phyloP scores from a whole-genome alignment of 2,797 vertebrate genomes.

The Anguilla marmorata region DNA sequence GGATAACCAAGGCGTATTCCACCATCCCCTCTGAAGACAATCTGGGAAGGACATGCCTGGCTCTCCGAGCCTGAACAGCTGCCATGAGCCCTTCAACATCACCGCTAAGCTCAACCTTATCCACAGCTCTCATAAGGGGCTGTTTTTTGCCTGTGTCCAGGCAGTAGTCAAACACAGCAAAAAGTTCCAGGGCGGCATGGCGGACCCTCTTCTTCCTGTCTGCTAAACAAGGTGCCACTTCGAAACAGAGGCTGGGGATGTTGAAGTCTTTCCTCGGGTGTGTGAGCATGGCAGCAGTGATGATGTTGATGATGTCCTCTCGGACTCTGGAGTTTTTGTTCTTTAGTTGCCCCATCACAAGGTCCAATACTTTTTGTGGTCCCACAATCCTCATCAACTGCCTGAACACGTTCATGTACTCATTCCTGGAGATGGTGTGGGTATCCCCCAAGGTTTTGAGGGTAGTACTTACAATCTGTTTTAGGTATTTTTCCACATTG shows the following conservation, averaged over 20 bases:
- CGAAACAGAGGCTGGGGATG: constrained; percentile 74
- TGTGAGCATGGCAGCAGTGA: constrained; percentile 79
- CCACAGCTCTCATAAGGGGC: constrained; percentile 79
- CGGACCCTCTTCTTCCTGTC: constrained; percentile 83
- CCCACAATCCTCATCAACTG: constrained; percentile 76
- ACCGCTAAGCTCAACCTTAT: constrained; percentile 78
- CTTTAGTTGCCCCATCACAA: constrained; percentile 75
- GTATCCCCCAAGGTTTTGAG: constrained; percentile 81
- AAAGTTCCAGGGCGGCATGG: constrained; percentile 83
- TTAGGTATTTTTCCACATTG: constrained; percentile 68
- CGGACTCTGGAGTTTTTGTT: constrained; percentile 82
- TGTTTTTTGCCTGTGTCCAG: constrained; percentile 74
- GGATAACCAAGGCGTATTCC: constrained; percentile 78
- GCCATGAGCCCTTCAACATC: constrained; percentile 80
- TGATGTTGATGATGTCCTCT: constrained; percentile 80
- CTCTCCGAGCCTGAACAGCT: constrained; percentile 82
- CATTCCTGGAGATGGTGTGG: constrained; percentile 74
- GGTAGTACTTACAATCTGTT: constrained; percentile 72
- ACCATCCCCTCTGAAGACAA: constrained; percentile 74
- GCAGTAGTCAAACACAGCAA: constrained; percentile 77
- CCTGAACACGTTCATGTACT: constrained; percentile 79
- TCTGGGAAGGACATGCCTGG: constrained; percentile 78
- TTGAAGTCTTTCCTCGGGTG: constrained; percentile 81
- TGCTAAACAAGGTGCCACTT: constrained; percentile 79
- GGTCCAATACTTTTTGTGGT: constrained; percentile 76